These are phyloP conservation scores for Cosmorhoe ocellata DNA, from an alignment of 2,888 invertebrate species.

Conservation along the genomic window DNA sequence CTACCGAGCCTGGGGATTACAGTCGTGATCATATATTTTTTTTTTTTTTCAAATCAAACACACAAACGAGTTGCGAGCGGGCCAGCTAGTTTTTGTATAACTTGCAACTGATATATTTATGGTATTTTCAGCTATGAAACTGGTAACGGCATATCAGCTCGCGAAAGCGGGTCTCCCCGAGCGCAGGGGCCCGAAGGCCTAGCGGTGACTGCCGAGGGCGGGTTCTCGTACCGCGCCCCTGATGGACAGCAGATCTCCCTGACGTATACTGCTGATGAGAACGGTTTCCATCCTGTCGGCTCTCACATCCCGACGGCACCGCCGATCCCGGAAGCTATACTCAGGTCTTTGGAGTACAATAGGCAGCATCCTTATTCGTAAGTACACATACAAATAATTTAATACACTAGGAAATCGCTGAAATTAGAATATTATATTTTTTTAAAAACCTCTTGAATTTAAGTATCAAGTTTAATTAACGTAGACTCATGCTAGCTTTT, in stretches of 20 bases:
- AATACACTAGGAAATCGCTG: too few relatives aligned
- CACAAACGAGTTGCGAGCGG: too few relatives aligned
- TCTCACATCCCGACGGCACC: constrained; percentile 82
- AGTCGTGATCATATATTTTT: too few relatives aligned
- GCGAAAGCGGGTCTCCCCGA: constrained; percentile 80
- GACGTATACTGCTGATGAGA: constrained; percentile 86
- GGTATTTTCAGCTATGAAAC: constrained; percentile 80
- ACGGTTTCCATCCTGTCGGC: constrained; percentile 84
- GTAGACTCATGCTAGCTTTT: too few relatives aligned
- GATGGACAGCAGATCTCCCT: constrained; percentile 84
- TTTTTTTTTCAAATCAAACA: too few relatives aligned
- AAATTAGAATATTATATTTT: too few relatives aligned
- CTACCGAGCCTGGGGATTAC: too few relatives aligned
- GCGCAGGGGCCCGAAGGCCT: constrained; percentile 73
- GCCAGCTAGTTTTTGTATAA: too few relatives aligned
- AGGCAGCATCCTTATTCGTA: constrained; percentile 61
- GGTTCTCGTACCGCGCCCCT: constrained; percentile 84
- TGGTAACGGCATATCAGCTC: constrained; percentile 83
- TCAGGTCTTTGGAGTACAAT: constrained; percentile 68
- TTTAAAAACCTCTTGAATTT: too few relatives aligned
- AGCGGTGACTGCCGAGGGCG: constrained; percentile 82
- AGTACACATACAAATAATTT: constrained; percentile 37
- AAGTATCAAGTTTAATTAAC: too few relatives aligned
- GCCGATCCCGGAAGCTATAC: constrained; percentile 80
- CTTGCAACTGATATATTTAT: too few relatives aligned